Evolutionary conservation across 2,113 vertebrate genomes (phyloP).

Genomic region (Delphinapterus leucas): DNA sequence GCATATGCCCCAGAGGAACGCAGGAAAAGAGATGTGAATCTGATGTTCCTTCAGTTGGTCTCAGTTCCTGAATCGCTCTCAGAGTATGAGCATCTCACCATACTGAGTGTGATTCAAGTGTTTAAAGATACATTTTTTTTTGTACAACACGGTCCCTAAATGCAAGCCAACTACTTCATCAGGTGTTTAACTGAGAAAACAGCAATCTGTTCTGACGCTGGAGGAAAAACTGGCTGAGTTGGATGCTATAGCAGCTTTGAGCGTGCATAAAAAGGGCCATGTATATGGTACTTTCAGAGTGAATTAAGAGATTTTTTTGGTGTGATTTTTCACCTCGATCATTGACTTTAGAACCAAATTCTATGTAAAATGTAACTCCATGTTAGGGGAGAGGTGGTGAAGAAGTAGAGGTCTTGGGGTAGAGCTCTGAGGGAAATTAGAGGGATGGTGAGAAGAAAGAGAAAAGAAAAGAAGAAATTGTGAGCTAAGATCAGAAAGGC

Average conservation of each 20-base stretch:
- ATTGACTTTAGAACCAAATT: background rate
- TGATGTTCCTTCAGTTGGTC: slow-evolving; percentile 60
- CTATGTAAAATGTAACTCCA: background rate
- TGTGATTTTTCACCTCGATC: background rate
- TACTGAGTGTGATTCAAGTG: slow-evolving; percentile 73
- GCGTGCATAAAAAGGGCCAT: slow-evolving; percentile 30
- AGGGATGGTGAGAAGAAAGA: background rate
- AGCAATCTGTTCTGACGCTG: slow-evolving; percentile 69
- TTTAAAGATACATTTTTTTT: slow-evolving; percentile 67
- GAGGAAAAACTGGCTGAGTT: slow-evolving; percentile 68
- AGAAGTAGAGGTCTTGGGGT: background rate
- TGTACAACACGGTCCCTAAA: slow-evolving; percentile 69
- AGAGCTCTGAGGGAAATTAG: background rate
- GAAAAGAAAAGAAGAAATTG: background rate
- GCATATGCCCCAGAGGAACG: slow-evolving; percentile 65
- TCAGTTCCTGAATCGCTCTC: slow-evolving; percentile 58
- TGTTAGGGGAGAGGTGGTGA: background rate
- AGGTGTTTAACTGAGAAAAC: slow-evolving; percentile 76
- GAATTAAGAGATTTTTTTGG: background rate
- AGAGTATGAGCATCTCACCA: slow-evolving; percentile 70
- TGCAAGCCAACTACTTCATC: slow-evolving; percentile 75
- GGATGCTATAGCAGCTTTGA: slow-evolving; percentile 49
- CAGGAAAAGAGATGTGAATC: slow-evolving; percentile 41
- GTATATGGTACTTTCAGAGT: background rate
- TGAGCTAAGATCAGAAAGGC: background rate